These are phyloP conservation scores for Drosophila incognita DNA, from an alignment of 2,888 invertebrate genomes.

Conservation along the genomic window DNA sequence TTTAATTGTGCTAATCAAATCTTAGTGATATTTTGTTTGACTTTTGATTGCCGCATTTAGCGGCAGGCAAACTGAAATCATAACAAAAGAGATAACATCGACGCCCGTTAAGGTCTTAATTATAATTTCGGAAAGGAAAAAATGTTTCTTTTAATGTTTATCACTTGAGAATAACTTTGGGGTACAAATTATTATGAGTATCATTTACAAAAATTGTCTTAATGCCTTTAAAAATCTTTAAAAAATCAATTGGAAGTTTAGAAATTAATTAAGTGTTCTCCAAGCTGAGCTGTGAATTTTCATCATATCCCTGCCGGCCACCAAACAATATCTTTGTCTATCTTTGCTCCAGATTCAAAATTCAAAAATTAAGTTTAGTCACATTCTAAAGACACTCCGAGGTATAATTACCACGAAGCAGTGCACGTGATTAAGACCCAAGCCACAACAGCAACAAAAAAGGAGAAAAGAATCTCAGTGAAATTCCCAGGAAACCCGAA, in stretches of 20 bases:
- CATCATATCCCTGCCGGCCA: not conserved
- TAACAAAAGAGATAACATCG: slow-evolving; percentile 34
- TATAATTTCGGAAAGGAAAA: slow-evolving; percentile 10
- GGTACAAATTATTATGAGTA: not conserved
- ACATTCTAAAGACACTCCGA: slow-evolving; percentile 74
- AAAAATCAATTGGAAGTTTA: not conserved
- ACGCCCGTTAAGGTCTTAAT: slow-evolving; percentile 1
- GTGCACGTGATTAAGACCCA: slow-evolving; percentile 78
- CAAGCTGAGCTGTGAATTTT: not conserved
- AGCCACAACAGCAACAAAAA: slow-evolving; percentile 33
- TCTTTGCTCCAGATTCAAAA: slow-evolving; percentile 30
- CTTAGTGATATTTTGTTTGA: slow-evolving; percentile 56
- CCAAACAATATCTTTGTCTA: not conserved
- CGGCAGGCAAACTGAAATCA: slow-evolving; percentile 28
- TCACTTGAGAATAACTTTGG: not conserved
- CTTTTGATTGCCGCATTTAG: slow-evolving; percentile 73
- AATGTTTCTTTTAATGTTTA: slow-evolving; percentile 8
- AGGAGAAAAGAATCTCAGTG: slow-evolving; percentile 64
- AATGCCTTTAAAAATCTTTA: not conserved
- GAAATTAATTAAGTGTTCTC: slow-evolving; percentile 18
- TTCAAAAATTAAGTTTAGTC: slow-evolving; percentile 72
- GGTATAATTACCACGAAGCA: slow-evolving; percentile 75
- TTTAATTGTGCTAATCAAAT: slow-evolving; percentile 78
- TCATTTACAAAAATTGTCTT: not conserved
- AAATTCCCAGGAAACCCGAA: slow-evolving; percentile 74